Percentiles rank a stretch among this genome's conserved stretches.
phyloP scores from a whole-genome alignment of 1,140 invertebrate species.

The Cherax quadricarinatus region DNA sequence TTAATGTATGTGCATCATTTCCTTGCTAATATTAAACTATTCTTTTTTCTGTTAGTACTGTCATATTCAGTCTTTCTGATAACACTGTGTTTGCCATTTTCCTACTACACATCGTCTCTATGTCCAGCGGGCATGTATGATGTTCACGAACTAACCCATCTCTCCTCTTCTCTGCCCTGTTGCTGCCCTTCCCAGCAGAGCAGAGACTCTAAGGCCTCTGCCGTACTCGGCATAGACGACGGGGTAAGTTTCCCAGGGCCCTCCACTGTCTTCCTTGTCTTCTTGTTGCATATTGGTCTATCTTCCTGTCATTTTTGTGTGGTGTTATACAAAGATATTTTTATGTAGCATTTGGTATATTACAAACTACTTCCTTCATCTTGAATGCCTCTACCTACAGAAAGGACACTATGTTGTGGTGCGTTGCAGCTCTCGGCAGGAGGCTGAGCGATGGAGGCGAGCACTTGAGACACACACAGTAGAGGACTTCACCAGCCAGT shows the following conservation, averaged over 20 bases:
- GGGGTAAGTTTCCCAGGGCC: conserved; percentile 74
- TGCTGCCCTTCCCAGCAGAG: conserved; percentile 40
- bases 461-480: conserved; percentile 80
- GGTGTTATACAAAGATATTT: no score
- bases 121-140: not conserved
- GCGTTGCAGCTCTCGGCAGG: conserved; percentile 77
- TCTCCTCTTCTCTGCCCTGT: conserved; percentile 41
- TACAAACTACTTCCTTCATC: not conserved
- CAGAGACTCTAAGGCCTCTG: conserved; percentile 55
- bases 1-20: no score
- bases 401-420: conserved; percentile 80
- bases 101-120: not conserved
- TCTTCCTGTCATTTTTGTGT: no score
- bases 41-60: not conserved
- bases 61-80: not conserved
- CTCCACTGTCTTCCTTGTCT: not conserved
- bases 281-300: not conserved
- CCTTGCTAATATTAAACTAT: not conserved
- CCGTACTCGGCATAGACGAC: conserved; percentile 75
- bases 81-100: not conserved
- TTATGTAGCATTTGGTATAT: not conserved
- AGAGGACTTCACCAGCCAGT: conserved; percentile 79
- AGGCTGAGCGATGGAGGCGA: conserved; percentile 79
- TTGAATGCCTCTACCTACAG: conserved; percentile 74
- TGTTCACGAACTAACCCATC: conserved; percentile 52